phyloP scores from a whole-genome alignment of 2,888 invertebrate species.

The Tinea semifulvella region DNA sequence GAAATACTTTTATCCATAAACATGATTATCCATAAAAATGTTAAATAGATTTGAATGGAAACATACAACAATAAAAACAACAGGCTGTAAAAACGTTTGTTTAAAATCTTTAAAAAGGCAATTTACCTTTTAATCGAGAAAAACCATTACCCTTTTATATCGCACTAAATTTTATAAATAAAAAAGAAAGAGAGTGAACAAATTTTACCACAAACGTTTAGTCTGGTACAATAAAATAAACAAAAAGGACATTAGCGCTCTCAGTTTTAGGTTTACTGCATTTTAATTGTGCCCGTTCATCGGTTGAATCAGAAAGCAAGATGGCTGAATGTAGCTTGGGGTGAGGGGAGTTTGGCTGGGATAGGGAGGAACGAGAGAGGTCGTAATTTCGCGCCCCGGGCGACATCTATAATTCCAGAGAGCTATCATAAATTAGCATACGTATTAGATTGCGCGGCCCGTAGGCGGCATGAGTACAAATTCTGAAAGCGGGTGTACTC shows the following conservation, averaged over 20 bases:
- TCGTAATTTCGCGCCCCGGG: constrained; percentile 50
- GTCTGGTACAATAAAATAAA: constrained; percentile 9
- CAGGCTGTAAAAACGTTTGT: background rate
- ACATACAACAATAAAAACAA: background rate
- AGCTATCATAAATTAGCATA: constrained; percentile 63
- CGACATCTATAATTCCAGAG: constrained; percentile 60
- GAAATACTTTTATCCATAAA: too few species aligned
- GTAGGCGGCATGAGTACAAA: constrained; percentile 30
- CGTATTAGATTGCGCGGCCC: constrained; percentile 52
- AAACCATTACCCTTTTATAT: constrained; percentile 4
- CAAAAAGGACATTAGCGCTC: constrained; percentile 29
- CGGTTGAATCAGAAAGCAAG: constrained; percentile 43
- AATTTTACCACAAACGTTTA: constrained; percentile 9
- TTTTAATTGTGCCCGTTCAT: constrained; percentile 36
- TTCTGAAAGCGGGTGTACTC: constrained; percentile 42
- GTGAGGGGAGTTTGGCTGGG: constrained; percentile 19
- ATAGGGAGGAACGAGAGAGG: constrained; percentile 28
- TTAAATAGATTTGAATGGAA: too few species aligned
- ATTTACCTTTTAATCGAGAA: background rate
- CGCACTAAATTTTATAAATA: background rate
- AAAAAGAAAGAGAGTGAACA: background rate
- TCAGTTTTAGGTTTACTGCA: constrained; percentile 22
- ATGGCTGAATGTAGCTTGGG: constrained; percentile 37
- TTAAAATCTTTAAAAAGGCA: background rate
- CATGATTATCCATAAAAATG: too few species aligned